A percentile compares a stretch with the other conserved stretches of the same genome.
Evolutionary conservation across 2,888 invertebrate species (phyloP).

Genomic region (Eupithecia abbreviata): DNA sequence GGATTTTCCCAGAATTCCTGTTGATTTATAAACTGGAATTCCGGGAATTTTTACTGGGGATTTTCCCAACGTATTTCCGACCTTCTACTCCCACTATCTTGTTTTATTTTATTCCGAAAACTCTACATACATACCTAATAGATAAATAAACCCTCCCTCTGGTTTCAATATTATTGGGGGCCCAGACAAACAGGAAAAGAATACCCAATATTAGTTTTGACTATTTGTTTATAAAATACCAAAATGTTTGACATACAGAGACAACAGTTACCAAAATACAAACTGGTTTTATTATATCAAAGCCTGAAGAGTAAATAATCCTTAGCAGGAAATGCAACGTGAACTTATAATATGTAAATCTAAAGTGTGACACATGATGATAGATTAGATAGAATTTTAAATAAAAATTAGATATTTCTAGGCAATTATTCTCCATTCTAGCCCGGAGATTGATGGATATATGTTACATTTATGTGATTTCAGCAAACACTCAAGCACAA

Average conservation of each 20-base stretch:
- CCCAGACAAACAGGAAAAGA: constrained; percentile 18
- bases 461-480: constrained; percentile 66
- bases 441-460: constrained; percentile 43
- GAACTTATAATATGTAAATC: constrained; percentile 33
- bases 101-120: no score
- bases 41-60: no score
- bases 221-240: constrained; percentile 72
- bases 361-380: constrained; percentile 46
- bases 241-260: constrained; percentile 66
- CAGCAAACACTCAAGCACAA: constrained; percentile 62
- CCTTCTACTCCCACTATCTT: no score
- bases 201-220: constrained; percentile 26
- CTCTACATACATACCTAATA: no score
- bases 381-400: constrained; percentile 36
- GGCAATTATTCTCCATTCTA: constrained; percentile 37
- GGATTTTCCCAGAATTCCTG: no score
- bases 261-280: constrained; percentile 60
- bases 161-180: neutral
- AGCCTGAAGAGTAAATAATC: constrained; percentile 43
- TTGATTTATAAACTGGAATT: no score
- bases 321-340: constrained; percentile 39
- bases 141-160: no score
- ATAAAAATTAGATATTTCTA: constrained; percentile 41
- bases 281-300: constrained; percentile 46
- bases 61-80: no score